Evolutionary conservation across 23 tunicate genomes (phyloP), one percentile per base, ranked within the genome.

Genomic region (Diplosoma virens): DNA sequence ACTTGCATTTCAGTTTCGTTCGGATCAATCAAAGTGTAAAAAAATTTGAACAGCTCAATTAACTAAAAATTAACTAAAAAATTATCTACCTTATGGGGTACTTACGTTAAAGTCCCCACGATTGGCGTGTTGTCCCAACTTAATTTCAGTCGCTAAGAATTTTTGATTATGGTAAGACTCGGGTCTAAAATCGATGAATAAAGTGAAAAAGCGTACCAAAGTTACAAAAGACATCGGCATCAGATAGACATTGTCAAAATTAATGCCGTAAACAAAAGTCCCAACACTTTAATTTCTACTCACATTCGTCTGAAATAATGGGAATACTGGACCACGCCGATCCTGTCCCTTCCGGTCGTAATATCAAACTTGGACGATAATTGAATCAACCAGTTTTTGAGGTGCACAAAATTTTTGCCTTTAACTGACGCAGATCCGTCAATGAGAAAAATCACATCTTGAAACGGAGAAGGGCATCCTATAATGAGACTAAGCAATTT

Each of bases 311-410:
- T 37, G 32, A 56, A 79, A 72, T 82, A 79, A 35, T 86, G 84
- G 16, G 93, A 86, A 64, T 86, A 86, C 34, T 86, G 93, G 21
- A 79, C 79, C 9, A 86, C 93, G n/a, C 93, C 93, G 3, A 86
- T 33, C 3, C 61, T 71, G 22, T 58, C 45, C 16, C 65, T 46
- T n/a, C 33, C 30, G 32, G 45, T 29, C 2, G 66, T 52, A 36
- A 79, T 52, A 30, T 79, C 71, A 47, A 86, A 86, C 6, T 20
- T 33, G 18, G 35, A 21, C 16, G 93, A 71, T 7, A 86, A 31
- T 4, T 26, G 21, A 3, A 58, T 86, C 58, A 71, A 58, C 93
- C 93, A 86, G 35, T 72, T 63, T 72, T 86, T 86, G 25, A 86
- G 76, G 17, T 30, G 36, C 1, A 5, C 85, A 33, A 86, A 86